Percentiles rank a stretch among this genome's conserved stretches.
These are phyloP conservation scores for Tiaroga cobitis DNA, from an alignment of 2,797 vertebrate species.

Conservation along the genomic window DNA sequence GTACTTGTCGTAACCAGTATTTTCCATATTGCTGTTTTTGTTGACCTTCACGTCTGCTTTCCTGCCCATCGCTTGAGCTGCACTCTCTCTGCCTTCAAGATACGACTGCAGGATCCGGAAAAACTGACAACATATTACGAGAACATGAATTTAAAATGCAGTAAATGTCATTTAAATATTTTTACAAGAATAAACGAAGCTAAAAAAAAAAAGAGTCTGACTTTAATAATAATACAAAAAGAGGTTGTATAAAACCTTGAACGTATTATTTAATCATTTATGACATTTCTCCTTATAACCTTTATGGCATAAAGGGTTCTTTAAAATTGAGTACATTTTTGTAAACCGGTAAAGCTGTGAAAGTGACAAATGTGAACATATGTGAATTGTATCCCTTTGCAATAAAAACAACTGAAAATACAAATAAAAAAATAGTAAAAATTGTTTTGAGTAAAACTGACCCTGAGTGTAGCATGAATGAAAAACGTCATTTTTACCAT, in stretches of 20 bases:
- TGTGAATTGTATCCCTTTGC: too few species aligned
- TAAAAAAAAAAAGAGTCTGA: background rate
- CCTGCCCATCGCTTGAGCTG: constrained; percentile 42
- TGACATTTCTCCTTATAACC: too few species aligned
- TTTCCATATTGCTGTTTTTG: constrained; percentile 38
- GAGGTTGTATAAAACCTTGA: background rate
- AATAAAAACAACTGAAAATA: too few species aligned
- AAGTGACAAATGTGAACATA: too few species aligned
- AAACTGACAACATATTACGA: constrained; percentile 39
- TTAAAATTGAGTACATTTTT: too few species aligned
- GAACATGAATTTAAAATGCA: background rate
- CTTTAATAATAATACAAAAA: background rate
- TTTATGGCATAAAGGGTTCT: background rate
- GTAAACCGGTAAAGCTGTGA: too few species aligned
- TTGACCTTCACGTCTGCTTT: constrained; percentile 54
- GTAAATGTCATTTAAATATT: background rate
- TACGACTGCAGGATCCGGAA: constrained; percentile 64
- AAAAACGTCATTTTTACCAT: background rate
- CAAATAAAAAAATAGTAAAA: background rate
- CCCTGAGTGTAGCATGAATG: background rate
- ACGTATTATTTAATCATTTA: too few species aligned
- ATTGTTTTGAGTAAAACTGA: background rate
- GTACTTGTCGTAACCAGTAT: constrained; percentile 55
- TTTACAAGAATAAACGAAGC: background rate
- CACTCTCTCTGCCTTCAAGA: constrained; percentile 49